Conservation (phyloP, 2,113 vertebrate genomes). For the Atrichornis clamosus region DNA sequence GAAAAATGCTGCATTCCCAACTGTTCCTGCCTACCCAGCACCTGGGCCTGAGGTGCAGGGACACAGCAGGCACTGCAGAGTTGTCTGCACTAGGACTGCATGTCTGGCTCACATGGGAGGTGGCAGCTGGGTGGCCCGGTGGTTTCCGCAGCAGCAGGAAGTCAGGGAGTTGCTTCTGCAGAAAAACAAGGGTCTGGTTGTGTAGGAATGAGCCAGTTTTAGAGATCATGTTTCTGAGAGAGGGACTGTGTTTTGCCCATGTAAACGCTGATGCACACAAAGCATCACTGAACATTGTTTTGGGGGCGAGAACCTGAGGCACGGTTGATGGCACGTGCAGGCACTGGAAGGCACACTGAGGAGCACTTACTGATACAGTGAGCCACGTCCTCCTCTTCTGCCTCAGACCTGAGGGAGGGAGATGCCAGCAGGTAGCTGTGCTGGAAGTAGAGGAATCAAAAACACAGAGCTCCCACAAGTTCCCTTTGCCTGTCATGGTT, state of each 20-base stretch:
- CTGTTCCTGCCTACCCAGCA: fast-evolving
- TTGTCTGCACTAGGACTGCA: background rate
- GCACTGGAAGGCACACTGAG: background rate
- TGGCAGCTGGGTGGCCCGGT: fast-evolving
- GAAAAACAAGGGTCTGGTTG: background rate
- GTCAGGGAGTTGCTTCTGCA: fast-evolving
- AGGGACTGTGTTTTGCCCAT: background rate
- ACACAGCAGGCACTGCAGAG: background rate
- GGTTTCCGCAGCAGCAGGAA: background rate
- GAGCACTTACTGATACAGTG: background rate
- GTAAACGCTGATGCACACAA: fast-evolving
- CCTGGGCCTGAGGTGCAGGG: background rate
- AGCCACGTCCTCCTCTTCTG: background rate
- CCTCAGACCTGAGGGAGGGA: background rate
- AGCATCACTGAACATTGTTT: background rate
- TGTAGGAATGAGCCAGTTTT: background rate
- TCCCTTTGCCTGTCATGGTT: background rate
- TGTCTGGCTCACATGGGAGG: background rate
- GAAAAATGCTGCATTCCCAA: background rate
- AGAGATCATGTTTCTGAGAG: background rate
- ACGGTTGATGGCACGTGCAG: fast-evolving
- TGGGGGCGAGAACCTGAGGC: background rate
- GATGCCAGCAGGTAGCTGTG: background rate
- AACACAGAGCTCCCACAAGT: background rate
- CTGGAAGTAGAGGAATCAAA: background rate